A percentile compares a stretch with the other conserved stretches of the same genome.
These are phyloP conservation scores for Zaprionus vittiger DNA, from an alignment of 1,140 invertebrate genomes.

Conservation along the genomic window DNA sequence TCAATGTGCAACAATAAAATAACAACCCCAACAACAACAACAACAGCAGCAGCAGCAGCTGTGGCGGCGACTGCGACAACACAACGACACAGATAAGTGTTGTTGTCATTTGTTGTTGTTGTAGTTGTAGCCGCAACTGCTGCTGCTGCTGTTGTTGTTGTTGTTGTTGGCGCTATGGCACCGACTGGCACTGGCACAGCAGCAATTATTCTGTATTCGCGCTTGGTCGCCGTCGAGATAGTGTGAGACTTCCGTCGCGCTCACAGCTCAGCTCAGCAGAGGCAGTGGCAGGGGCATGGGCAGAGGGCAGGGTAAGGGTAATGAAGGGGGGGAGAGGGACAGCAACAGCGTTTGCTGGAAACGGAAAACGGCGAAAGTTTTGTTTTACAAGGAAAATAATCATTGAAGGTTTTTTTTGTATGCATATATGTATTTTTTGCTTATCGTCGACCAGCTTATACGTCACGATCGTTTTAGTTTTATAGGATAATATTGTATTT, in stretches of 20 bases:
- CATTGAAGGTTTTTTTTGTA: constrained; percentile 39
- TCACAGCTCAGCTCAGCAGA: background rate
- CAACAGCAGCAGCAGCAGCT: constrained; percentile 40
- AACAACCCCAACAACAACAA: constrained; percentile 55
- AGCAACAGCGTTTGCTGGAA: constrained; percentile 1
- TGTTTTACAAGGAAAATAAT: constrained; percentile 45
- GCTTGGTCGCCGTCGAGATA: constrained; percentile 68
- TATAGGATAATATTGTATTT: constrained; percentile 22
- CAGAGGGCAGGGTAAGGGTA: background rate
- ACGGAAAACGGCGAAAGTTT: constrained; percentile 50
- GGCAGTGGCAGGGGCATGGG: background rate
- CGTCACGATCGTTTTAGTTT: constrained; percentile 9
- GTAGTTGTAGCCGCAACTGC: constrained; percentile 49
- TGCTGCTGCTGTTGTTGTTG: constrained; percentile 32
- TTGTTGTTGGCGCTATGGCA: constrained; percentile 75
- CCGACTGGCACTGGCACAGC: constrained; percentile 69
- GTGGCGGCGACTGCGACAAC: constrained; percentile 51
- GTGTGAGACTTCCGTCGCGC: constrained; percentile 49
- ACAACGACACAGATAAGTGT: constrained; percentile 59
- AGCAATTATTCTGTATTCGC: constrained; percentile 71
- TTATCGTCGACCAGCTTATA: background rate
- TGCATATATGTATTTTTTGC: background rate
- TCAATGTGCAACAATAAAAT: constrained; percentile 81
- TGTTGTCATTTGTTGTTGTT: constrained; percentile 54
- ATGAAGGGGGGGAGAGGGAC: background rate